Base-by-base conservation (phyloP, 2,797 vertebrate species). In the Pseudochaenichthys georgianus region DNA sequence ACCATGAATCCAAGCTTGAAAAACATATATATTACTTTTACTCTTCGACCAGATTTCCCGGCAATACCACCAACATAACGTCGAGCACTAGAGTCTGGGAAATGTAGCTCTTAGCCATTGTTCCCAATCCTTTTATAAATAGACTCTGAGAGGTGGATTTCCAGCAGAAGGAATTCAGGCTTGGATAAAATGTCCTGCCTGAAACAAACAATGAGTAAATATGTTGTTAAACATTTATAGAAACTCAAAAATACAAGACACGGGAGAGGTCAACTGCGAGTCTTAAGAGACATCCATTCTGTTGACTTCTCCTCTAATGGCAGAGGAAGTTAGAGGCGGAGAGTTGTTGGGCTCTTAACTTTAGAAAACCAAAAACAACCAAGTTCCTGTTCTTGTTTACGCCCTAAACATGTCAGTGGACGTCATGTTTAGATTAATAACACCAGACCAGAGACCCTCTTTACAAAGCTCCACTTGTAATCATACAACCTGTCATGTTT, bases 211-310 rank as follows among this genome's bases (percentile, higher is more conserved):
- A 78, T 75, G 48, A 59, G 23, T 34, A 19, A 64, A 53, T 64
- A 52, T 55, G 59, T 64, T 48, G 52, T 80, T 51, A 72, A 78
- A 75, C 21, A 81, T 75, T 45, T 13, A 84, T 84, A 71, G 48
- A 50, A 59, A 41, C 53, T 74, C 62, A 59, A 64, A 38, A 83
- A 74, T 54, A 60, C 47, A 64, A 43, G 31, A 48, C 60, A 72
- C 13, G n/a, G 70, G 48, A 74, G 67, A 57, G 75, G 59, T 75
- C 52, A 67, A 28, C 52, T 51, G 17, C 6, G 12, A 79, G 61
- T 57, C 48, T 47, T 46, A 38, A 52, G 61, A 70, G 1, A 80
- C 31, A 57, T 41, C 54, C 48, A 55, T 58, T 58, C 21, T 57
- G 23, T 23, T 60, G n/a, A 64, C 47, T 21, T 12, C 19, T 43